These are phyloP conservation scores for Agrotis segetum DNA, from an alignment of 2,888 invertebrate genomes.

Conservation along the genomic window DNA sequence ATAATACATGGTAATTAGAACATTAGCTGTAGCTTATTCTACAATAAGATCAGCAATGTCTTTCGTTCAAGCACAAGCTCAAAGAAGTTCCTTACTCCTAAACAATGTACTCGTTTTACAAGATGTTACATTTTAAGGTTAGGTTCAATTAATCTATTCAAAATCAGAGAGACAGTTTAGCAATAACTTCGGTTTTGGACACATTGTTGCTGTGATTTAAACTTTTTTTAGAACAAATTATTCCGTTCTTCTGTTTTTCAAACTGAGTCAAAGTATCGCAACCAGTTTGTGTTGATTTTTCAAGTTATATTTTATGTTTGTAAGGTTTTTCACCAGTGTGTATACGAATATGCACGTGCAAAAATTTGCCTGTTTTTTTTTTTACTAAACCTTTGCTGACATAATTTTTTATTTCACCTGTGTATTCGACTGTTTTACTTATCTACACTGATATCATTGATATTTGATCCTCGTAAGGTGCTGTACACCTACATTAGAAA, in stretches of 20 bases:
- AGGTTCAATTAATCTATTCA: not conserved
- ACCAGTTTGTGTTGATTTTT: no score
- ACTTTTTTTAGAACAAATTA: no score
- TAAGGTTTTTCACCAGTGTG: not conserved
- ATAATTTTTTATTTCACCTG: not conserved
- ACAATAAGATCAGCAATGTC: not conserved
- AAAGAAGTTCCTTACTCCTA: not conserved
- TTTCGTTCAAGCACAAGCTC: conserved; percentile 23
- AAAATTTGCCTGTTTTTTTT: not conserved
- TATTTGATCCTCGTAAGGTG: no score
- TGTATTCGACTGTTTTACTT: not conserved
- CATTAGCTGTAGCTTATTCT: not conserved
- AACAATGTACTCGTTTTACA: conserved; percentile 11
- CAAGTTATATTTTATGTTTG: not conserved
- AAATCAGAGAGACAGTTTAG: conserved; percentile 12
- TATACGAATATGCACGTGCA: not conserved
- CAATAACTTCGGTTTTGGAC: not conserved
- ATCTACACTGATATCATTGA: not conserved
- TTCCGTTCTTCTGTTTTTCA: no score
- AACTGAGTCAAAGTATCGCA: no score
- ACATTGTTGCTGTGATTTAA: no score
- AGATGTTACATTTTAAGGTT: not conserved
- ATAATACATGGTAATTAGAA: no score
- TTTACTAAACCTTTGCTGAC: not conserved
- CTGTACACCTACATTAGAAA: no score